Evolutionary conservation across 1,140 invertebrate species (phyloP).

Genomic region (Euwallacea fornicatus): DNA sequence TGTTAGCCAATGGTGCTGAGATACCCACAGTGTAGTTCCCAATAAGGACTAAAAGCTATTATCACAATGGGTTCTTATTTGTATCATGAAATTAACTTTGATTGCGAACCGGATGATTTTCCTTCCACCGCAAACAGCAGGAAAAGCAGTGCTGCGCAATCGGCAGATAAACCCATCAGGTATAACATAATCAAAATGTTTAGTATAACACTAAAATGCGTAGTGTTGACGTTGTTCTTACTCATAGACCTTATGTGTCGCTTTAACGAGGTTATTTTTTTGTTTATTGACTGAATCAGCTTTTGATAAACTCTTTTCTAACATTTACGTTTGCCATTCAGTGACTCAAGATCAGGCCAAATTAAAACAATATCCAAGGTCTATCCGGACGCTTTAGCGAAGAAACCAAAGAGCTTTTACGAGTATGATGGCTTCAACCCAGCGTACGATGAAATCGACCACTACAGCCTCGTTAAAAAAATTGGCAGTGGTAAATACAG

Average conservation of each 20-base stretch:
- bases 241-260: too few species aligned
- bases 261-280: too few species aligned
- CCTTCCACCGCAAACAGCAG: conserved; percentile 7
- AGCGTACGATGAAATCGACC: conserved; percentile 96
- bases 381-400: conserved; percentile 95
- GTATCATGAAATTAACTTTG: conserved; percentile 18
- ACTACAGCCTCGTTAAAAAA: conserved; percentile 97
- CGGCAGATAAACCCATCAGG: not conserved
- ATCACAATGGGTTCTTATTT: conserved; percentile 23
- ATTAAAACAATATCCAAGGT: conserved; percentile 61
- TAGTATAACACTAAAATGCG: too few species aligned
- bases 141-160: conserved; percentile 15
- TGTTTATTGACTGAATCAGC: too few species aligned
- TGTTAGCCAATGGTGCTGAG: not conserved
- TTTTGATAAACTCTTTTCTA: not conserved
- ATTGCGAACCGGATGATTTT: conserved; percentile 11
- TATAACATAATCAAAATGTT: not conserved
- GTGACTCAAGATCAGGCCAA: conserved; percentile 34
- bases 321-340: not conserved
- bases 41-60: not conserved
- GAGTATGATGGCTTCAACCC: conserved; percentile 98
- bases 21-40: not conserved
- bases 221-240: too few species aligned
- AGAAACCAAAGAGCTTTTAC: conserved; percentile 98
- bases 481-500: conserved; percentile 99